Base-by-base conservation (phyloP, 2,797 vertebrate genomes). In the Aplochiton taeniatus region DNA sequence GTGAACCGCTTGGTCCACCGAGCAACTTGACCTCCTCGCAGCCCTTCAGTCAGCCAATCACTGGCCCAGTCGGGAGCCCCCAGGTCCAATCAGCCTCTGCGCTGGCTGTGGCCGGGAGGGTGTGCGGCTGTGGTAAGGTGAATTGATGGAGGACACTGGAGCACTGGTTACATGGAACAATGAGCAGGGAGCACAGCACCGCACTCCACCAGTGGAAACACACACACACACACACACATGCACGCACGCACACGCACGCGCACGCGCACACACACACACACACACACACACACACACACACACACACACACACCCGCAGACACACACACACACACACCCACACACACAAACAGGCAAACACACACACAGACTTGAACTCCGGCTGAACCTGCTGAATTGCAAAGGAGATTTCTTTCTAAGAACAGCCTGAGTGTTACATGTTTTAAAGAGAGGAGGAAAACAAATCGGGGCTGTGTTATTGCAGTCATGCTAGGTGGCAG, bases 141-240 rank as follows among this genome's bases (percentile, higher is more conserved):
- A 12, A 45, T 45, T 68, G 11, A 31, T 60, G 56, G 59, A 49
- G 63, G 50, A 76, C 64, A 65, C 20, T 69, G 71, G 75, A 66
- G 64, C 57, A 68, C 63, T 16, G 46, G 58, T 43, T 64, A 54
- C 62, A 62, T n/a, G 61, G 63, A 74, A 63, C 45, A 64, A 50
- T 8, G 10, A 20, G 52, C 18, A 54, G 18, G 18, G 20, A 65
- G 69, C 72, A 57, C 59, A 49, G 31, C 31, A 55, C 60, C 58
- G 77, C 68, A 71, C 80, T 64, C 70, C 42, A 53, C 45, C 19
- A 62, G n/a, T 71, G 61, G 60, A 63, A 19, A 61, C 46, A 66
- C 43, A 51, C 19, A 49, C 41, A 61, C n/a, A 64, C 50, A 63
- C 50, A 52, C 31, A 18, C 31, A 52, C 61, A 53, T 31, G 14